Evolutionary conservation across 2,113 vertebrate species (phyloP).

Genomic region (Pao palembangensis): DNA sequence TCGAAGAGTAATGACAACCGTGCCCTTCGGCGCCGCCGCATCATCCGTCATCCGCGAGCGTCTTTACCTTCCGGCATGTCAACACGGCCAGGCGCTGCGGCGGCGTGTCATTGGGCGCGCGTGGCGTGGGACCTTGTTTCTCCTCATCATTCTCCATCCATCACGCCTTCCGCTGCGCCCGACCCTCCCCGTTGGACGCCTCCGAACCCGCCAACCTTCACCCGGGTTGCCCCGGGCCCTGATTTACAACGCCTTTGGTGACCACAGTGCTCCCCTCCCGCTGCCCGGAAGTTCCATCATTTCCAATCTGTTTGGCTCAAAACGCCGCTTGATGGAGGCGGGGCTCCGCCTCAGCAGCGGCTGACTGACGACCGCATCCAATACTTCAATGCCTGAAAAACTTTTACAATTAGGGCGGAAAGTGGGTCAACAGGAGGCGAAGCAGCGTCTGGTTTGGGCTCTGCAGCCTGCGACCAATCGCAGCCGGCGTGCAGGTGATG

Average conservation of each 20-base stretch:
- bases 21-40: slow-evolving; percentile 44
- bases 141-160: slow-evolving; percentile 47
- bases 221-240: slow-evolving; percentile 3
- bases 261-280: too few species aligned
- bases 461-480: slow-evolving; percentile 42
- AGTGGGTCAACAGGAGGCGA: slow-evolving; percentile 64
- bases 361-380: slow-evolving; percentile 63
- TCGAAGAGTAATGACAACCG: slow-evolving; percentile 40
- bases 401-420: slow-evolving; percentile 51
- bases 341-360: too few species aligned
- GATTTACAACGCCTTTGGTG: background rate
- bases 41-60: slow-evolving; percentile 46
- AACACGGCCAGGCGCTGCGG: slow-evolving; percentile 32
- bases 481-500: slow-evolving; percentile 41
- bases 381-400: slow-evolving; percentile 50
- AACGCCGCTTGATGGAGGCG: slow-evolving; percentile 59
- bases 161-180: slow-evolving; percentile 35
- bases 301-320: slow-evolving; percentile 38
- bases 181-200: background rate
- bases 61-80: slow-evolving; percentile 38
- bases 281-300: background rate
- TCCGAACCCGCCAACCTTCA: slow-evolving; percentile 19
- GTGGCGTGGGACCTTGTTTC: slow-evolving; percentile 36
- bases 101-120: slow-evolving; percentile 31
- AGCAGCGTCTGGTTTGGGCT: slow-evolving; percentile 50